Evolutionary conservation across 35 echinoderm and acorn worm species (phyloP).

Genomic region (Ophiothrix spiculata): DNA sequence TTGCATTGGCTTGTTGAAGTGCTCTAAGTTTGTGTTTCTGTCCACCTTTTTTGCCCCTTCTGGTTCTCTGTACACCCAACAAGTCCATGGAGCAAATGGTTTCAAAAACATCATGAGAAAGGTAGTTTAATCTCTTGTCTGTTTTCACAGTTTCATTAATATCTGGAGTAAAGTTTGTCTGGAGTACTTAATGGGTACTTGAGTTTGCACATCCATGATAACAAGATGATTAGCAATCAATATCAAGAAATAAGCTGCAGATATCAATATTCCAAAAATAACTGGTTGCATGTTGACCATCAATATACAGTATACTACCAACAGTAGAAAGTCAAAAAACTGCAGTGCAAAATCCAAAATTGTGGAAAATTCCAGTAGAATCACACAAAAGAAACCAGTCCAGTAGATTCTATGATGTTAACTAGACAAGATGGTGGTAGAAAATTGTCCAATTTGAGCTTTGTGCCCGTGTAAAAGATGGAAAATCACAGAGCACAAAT

Average conservation of each 20-base stretch:
- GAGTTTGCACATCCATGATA: background rate
- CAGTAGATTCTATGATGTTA: background rate
- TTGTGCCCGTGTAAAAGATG: background rate
- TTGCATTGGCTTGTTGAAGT: too few relatives aligned
- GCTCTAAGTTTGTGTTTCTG: background rate
- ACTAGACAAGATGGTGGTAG: background rate
- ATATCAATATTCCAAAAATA: too few relatives aligned
- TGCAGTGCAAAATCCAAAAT: background rate
- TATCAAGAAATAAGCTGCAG: too few relatives aligned
- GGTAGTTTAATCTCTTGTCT: background rate
- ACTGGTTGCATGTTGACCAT: too few relatives aligned
- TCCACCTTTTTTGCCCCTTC: background rate
- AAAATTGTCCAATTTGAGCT: background rate
- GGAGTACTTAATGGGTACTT: background rate
- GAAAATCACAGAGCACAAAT: too few relatives aligned
- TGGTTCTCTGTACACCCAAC: background rate
- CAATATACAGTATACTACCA: too few relatives aligned
- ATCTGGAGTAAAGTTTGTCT: background rate
- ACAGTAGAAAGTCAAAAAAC: too few relatives aligned
- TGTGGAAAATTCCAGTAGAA: background rate
- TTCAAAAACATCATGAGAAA: background rate
- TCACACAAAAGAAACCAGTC: background rate
- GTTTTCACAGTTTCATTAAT: background rate
- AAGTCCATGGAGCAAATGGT: background rate
- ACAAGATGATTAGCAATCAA: background rate